These are phyloP conservation scores for Montipora foliosa DNA, from an alignment of 64 coral and sea anemone species.

Conservation along the genomic window DNA sequence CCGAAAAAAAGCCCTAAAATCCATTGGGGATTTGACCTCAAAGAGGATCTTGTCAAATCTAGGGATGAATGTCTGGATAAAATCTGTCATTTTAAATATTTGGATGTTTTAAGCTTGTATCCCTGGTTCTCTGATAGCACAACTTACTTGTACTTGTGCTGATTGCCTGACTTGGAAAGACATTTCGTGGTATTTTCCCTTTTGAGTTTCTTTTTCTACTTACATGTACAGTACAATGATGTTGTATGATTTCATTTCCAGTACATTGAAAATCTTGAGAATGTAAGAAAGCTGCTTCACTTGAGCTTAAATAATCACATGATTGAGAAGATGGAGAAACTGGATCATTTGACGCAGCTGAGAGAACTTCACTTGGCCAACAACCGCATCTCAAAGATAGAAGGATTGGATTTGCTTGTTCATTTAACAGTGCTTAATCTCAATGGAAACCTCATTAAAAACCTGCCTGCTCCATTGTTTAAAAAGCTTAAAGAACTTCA, in stretches of 20 bases:
- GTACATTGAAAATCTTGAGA: constrained; percentile 99
- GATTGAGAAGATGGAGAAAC: constrained; percentile 96
- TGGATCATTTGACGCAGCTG: constrained; percentile 82
- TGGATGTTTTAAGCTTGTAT: too few species aligned
- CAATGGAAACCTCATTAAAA: constrained; percentile 87
- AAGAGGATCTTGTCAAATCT: too few species aligned
- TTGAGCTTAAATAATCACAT: constrained; percentile 94
- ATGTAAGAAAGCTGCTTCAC: constrained; percentile 71
- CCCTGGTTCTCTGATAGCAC: too few species aligned
- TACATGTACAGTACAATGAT: not conserved
- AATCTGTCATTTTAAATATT: too few species aligned
- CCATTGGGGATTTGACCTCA: too few species aligned
- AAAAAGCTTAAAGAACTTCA: constrained; percentile 86
- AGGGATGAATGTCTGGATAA: too few species aligned
- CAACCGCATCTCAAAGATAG: constrained; percentile 89
- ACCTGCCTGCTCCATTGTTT: constrained; percentile 73
- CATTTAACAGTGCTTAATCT: constrained; percentile 86
- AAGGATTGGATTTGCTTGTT: constrained; percentile 81
- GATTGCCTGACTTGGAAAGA: too few species aligned
- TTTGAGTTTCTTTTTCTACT: not conserved
- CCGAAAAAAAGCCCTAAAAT: too few species aligned
- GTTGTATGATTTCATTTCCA: not conserved
- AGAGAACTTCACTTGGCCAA: constrained; percentile 93
- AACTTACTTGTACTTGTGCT: too few species aligned
- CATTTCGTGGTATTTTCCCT: not conserved